phyloP scores from a whole-genome alignment of 2,113 vertebrate species.

The Amblyopsis rosae region DNA sequence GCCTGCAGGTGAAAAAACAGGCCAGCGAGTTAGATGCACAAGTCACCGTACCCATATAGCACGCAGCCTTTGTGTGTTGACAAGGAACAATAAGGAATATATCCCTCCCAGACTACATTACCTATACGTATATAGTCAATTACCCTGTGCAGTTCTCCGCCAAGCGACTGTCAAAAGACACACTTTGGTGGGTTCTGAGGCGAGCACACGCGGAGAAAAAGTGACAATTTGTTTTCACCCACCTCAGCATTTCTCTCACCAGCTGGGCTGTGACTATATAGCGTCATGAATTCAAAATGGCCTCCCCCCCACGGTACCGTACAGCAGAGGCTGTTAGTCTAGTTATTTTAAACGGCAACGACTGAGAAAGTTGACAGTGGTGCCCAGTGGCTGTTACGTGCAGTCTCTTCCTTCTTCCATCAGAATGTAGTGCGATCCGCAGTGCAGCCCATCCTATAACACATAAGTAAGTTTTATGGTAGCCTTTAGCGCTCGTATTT shows the following conservation, averaged over 20 bases:
- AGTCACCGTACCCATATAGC: not conserved
- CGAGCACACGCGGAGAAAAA: constrained; percentile 31
- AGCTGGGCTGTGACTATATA: constrained; percentile 23
- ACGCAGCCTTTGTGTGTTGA: not conserved
- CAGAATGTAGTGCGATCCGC: not conserved
- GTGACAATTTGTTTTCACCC: constrained; percentile 22
- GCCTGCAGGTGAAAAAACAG: no score
- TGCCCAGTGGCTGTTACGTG: not conserved
- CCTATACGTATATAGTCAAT: constrained; percentile 31
- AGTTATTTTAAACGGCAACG: not conserved
- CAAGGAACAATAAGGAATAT: not conserved
- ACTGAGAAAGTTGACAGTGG: constrained; percentile 5
- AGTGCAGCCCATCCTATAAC: not conserved
- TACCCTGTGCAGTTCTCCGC: constrained; percentile 44
- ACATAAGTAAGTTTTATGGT: not conserved
- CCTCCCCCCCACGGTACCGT: not conserved
- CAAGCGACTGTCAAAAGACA: constrained; percentile 35
- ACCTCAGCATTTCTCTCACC: constrained; percentile 38
- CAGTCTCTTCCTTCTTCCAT: not conserved
- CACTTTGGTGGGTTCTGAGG: constrained; percentile 31
- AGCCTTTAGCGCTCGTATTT: not conserved
- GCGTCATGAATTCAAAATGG: no score
- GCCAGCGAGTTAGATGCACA: no score
- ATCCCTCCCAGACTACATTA: constrained; percentile 13
- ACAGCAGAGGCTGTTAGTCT: not conserved